Evolutionary conservation across 2,888 invertebrate genomes (phyloP), one percentile per base, ranked within the genome.

Genomic region (Allolobophora icterica): DNA sequence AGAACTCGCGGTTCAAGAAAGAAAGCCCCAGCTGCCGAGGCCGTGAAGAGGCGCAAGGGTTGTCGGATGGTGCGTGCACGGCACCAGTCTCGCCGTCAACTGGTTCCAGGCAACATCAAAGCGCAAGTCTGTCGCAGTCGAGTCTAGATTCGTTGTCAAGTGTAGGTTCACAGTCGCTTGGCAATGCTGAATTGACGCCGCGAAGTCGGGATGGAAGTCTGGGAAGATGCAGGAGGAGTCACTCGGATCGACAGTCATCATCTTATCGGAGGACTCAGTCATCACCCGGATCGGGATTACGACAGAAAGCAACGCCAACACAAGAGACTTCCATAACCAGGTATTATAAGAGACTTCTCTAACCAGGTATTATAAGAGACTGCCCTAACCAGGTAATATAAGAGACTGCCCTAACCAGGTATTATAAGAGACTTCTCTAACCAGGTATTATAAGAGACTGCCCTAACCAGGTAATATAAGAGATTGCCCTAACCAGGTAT

Each of bases 1-100:
- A 94, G 97, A 97, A 96, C 97, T 15, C 89, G 13, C 84, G 89
- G 4, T 93, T 96, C 92, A 96, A 97, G 0, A 97, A 98, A 0
- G 97, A 97, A 91, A 97, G 97, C 95, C 93, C 93, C 96, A 97
- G 24, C 52, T 52, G 24, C 15, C 52, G 71, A 11, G 30, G 71
- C 30, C 71, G 71, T 1, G 71, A 71, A 2, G 71, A 71, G 71
- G 71, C 71, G n/a, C 71, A 71, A n/a, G 30, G 71, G 71, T 24
- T 38, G 1, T 87, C 35, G 34, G 87, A 87, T 35, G 38, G 35
- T 0, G 35, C 38, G 13, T 34, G 21, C 87, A 87, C 87, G 35
- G 35, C 87, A 19, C 87, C 34, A 17, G 35, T 6, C 35, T 87
- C 87, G 0, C 87, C 87, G 1, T 38, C 34, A 8, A 87, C 38